Evolutionary conservation across 1,140 invertebrate species (phyloP), one percentile per base, ranked within the genome.

Genomic region (Tribolium castaneum): DNA sequence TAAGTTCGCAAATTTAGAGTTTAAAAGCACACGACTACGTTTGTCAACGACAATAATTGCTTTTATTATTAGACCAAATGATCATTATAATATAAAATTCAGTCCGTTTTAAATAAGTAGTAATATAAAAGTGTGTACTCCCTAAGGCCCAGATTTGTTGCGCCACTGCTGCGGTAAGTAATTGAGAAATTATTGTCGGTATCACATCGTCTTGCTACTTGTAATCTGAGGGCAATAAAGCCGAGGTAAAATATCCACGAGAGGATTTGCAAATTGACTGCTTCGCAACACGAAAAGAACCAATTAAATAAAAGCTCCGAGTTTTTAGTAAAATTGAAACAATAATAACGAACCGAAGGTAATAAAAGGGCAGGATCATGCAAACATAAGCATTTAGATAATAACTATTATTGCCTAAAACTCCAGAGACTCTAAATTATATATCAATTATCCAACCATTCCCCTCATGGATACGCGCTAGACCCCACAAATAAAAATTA

Each of bases 331-430:
- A 78, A 78, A 78, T 78, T 78, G 70, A 66, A 59, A 50, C 70
- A 74, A 78, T 78, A 70, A 78, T 51, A 66, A 74, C 51, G 51
- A 71, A 70, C 50, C 56, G 71, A 78, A 62, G 50, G 51, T 78
- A 80, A 80, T 81, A 71, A 81, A 80, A 81, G 80, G 80, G 76
- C 80, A 81, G 49, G 22, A 80, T 72, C 80, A 82, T 82, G 79
- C 80, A 82, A 82, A 82, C 80, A 80, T 75, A 76, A 82, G 80
- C 80, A 80, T 82, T 82, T 78, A 73, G 70, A 62, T 82, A 82
- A 82, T 82, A 77, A 80, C 80, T 78, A 76, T 80, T 62, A 82
- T 82, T 82, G 80, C 78, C 77, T 75, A 80, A 82, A 80, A 80
- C 78, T 80, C 80, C 54, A 80, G 80, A 76, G 80, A 78, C 72